A percentile compares a stretch with the other conserved stretches of the same genome.
These are phyloP conservation scores for Artibeus jamaicensis DNA, from an alignment of 2,797 vertebrate genomes.

Conservation along the genomic window DNA sequence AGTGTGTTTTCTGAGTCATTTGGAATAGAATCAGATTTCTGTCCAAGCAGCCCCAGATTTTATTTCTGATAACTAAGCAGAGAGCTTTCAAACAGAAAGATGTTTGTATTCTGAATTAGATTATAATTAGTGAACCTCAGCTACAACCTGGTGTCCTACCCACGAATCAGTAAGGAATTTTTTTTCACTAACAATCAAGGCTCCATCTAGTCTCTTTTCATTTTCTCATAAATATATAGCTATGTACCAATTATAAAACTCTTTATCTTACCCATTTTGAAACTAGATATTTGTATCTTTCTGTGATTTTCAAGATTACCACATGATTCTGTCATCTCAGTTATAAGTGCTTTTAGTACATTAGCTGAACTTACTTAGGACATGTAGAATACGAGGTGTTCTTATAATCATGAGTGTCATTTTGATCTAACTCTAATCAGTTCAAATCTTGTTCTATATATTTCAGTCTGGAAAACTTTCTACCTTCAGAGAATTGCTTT, in stretches of 20 bases:
- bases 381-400: not conserved
- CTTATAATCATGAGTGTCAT: not conserved
- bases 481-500: not conserved
- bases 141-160: not conserved
- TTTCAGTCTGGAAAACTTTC: not conserved
- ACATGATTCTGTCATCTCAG: not conserved
- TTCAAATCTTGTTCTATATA: not conserved
- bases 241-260: not conserved
- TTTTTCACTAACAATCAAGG: not conserved
- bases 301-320: not conserved
- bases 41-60: not conserved
- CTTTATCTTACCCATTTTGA: not conserved
- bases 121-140: not conserved
- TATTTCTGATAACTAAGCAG: not conserved
- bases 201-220: not conserved
- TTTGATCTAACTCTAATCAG: not conserved
- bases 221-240: not conserved
- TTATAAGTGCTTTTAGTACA: not conserved
- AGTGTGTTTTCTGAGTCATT: not conserved
- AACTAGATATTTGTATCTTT: not conserved
- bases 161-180: not conserved
- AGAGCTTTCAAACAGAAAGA: not conserved
- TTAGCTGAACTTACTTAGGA: not conserved
- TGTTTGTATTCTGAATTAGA: not conserved
- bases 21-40: not conserved